These are phyloP conservation scores for Ophion costatus DNA, from an alignment of 2,888 invertebrate species.

Conservation along the genomic window DNA sequence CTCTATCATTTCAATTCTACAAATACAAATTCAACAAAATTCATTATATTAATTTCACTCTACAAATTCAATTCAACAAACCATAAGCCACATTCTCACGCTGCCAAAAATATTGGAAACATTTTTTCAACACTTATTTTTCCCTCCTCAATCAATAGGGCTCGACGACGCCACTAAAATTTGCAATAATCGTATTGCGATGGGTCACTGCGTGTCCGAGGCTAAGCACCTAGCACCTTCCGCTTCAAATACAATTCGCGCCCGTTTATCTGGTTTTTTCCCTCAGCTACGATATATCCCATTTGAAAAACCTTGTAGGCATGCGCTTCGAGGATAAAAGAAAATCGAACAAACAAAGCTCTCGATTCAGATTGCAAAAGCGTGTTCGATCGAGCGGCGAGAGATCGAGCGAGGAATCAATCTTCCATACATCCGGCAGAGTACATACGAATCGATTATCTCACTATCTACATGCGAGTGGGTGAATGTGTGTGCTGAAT, in stretches of 20 bases:
- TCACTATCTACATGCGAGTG: constrained; percentile 17
- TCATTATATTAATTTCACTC: no score
- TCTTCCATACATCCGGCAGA: constrained; percentile 70
- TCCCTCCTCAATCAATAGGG: no score
- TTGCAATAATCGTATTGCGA: no score
- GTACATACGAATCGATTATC: constrained; percentile 55
- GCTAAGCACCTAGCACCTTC: constrained; percentile 11
- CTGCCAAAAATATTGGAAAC: no score
- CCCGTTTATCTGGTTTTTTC: background rate
- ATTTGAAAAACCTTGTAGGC: constrained; percentile 26
- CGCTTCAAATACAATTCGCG: background rate
- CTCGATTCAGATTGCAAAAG: constrained; percentile 68
- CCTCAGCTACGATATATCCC: constrained; percentile 18
- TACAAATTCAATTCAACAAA: no score
- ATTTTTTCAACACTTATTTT: no score
- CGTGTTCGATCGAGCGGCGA: constrained; percentile 69
- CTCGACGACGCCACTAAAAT: no score
- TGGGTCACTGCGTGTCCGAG: background rate
- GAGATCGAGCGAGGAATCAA: constrained; percentile 69
- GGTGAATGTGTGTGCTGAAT: constrained; percentile 29
- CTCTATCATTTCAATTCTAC: no score
- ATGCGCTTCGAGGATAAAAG: constrained; percentile 3
- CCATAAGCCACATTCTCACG: no score
- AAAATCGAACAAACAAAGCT: constrained; percentile 64
- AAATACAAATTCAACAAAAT: no score